Evolutionary conservation across 2,888 invertebrate genomes (phyloP).

Genomic region (Agrilus cyanescens): DNA sequence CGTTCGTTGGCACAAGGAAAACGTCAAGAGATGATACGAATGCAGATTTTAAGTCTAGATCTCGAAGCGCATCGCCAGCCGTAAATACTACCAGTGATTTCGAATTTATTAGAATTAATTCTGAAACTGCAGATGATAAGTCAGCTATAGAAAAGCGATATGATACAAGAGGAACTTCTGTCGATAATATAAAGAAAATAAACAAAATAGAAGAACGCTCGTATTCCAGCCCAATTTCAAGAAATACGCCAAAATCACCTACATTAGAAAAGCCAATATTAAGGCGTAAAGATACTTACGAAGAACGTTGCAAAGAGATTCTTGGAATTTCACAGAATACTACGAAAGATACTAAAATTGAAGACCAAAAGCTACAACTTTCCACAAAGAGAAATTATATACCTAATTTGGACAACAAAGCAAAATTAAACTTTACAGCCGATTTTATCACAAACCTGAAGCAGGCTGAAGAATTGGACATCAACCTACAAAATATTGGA

Average conservation of each 20-base stretch:
- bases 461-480: too few relatives aligned
- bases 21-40: too few relatives aligned
- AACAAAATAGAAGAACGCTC: background rate
- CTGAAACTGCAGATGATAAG: constrained; percentile 4
- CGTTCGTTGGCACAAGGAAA: constrained; percentile 17
- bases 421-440: background rate
- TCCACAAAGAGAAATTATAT: too few relatives aligned
- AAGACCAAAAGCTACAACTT: background rate
- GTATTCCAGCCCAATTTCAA: constrained; percentile 2
- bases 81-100: constrained; percentile 46
- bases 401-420: too few relatives aligned
- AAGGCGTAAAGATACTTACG: constrained; percentile 58
- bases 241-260: constrained; percentile 10
- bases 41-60: constrained; percentile 17
- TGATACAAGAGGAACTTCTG: constrained; percentile 11
- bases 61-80: constrained; percentile 40
- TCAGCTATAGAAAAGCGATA: constrained; percentile 7
- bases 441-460: background rate
- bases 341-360: constrained; percentile 13
- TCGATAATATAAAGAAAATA: background rate
- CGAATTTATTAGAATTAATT: constrained; percentile 28
- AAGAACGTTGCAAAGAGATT: constrained; percentile 59
- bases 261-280: constrained; percentile 26
- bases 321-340: constrained; percentile 47
- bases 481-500: too few relatives aligned